Percentiles rank a stretch among this genome's conserved stretches.
Evolutionary conservation across 2,113 vertebrate genomes (phyloP).

Genomic region (Excalfactoria chinensis): DNA sequence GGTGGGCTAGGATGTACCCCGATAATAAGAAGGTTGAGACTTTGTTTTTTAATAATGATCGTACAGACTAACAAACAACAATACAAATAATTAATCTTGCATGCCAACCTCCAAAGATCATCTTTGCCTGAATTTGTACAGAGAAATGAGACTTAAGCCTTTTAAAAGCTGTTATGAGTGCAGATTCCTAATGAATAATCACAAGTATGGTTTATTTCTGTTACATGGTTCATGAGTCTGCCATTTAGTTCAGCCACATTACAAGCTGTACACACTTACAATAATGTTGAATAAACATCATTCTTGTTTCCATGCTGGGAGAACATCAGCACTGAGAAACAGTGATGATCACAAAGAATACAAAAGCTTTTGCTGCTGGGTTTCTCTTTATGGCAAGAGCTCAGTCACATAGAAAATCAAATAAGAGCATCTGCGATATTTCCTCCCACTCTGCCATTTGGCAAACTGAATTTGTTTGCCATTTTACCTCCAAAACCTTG

Average conservation of each 20-base stretch:
- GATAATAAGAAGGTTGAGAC: neutral
- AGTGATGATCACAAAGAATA: rapidly evolving
- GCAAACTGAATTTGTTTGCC: neutral
- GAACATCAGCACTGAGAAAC: neutral
- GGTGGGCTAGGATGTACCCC: neutral
- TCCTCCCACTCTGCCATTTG: neutral
- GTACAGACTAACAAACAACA: neutral
- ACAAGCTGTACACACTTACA: neutral
- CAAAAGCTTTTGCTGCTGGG: neutral
- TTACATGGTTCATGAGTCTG: rapidly evolving
- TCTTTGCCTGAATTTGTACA: neutral
- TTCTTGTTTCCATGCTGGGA: neutral
- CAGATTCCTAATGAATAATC: neutral
- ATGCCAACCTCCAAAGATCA: neutral
- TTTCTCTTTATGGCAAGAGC: neutral
- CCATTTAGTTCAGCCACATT: neutral
- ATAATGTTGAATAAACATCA: neutral
- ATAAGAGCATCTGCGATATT: neutral
- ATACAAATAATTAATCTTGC: neutral
- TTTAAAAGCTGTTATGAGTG: neutral
- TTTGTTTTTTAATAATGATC: neutral
- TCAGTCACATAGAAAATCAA: rapidly evolving
- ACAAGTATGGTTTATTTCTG: neutral
- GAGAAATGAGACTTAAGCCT: neutral
- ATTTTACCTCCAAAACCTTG: neutral